A percentile compares a stretch with the other conserved stretches of the same genome.
phyloP scores from a whole-genome alignment of 2,888 invertebrate species.

The Tenodera sinensis region DNA sequence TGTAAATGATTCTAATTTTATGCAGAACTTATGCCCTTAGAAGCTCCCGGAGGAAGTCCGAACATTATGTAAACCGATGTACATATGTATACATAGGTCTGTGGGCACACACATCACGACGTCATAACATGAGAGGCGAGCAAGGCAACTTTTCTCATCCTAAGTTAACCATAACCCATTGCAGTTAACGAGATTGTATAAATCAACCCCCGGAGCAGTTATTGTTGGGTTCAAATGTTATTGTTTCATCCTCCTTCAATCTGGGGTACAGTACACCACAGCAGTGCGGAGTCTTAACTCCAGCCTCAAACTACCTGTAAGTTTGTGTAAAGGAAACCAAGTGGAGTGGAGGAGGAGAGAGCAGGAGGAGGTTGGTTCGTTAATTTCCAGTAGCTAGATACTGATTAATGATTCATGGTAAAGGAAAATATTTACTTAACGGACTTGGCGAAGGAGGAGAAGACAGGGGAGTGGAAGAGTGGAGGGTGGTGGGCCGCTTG shows the following conservation, averaged over 20 bases:
- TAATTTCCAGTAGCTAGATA: slow-evolving; percentile 19
- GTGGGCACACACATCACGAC: background rate
- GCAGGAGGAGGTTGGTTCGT: slow-evolving; percentile 12
- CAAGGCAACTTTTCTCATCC: background rate
- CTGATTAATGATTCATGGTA: slow-evolving; percentile 18
- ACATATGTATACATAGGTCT: background rate
- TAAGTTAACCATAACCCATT: background rate
- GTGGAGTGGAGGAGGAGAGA: slow-evolving; percentile 1
- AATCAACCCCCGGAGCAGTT: slow-evolving; percentile 6
- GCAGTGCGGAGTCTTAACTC: background rate
- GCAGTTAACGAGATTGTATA: background rate
- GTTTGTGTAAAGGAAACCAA: slow-evolving; percentile 16
- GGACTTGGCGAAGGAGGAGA: slow-evolving; percentile 9
- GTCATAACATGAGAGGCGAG: background rate
- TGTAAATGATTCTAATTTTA: background rate
- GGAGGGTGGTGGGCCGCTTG: background rate
- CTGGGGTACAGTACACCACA: background rate
- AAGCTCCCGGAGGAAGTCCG: background rate
- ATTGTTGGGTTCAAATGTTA: slow-evolving; percentile 18
- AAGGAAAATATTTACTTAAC: slow-evolving; percentile 18
- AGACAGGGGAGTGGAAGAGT: background rate
- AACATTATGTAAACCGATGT: background rate
- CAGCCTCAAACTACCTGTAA: slow-evolving; percentile 11
- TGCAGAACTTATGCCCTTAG: background rate
- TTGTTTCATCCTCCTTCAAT: slow-evolving; percentile 12